phyloP scores from a whole-genome alignment of 2,888 invertebrate species.

The Nephrotoma guestfalica region DNA sequence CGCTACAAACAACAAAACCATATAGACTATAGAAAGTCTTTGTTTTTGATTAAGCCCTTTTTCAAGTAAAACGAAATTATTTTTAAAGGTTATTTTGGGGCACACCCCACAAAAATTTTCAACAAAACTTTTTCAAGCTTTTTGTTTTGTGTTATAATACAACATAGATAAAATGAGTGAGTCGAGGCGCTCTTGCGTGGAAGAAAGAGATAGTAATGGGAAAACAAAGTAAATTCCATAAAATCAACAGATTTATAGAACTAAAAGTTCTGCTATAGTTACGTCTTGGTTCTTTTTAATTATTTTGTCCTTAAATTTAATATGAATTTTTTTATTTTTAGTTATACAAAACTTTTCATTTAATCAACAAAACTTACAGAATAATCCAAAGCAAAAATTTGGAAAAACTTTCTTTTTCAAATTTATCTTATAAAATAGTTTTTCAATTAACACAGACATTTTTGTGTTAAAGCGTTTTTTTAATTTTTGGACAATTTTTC shows the following conservation, averaged over 20 bases:
- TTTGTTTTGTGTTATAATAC: not conserved
- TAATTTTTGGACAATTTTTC: not conserved
- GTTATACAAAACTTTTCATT: not conserved
- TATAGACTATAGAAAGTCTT: not conserved
- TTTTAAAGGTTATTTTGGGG: not conserved
- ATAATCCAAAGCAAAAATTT: not conserved
- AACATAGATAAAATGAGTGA: not conserved
- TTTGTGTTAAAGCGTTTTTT: not conserved
- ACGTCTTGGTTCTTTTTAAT: not conserved
- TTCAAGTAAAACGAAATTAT: not conserved
- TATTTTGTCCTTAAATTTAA: not conserved
- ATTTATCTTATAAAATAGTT: not conserved
- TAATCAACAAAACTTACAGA: not conserved
- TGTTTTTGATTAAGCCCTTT: not conserved
- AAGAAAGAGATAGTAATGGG: not conserved
- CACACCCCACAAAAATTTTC: not conserved
- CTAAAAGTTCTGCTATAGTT: not conserved
- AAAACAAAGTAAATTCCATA: not conserved
- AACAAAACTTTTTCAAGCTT: not conserved
- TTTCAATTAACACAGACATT: not conserved
- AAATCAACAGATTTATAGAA: not conserved
- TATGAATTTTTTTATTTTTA: not conserved
- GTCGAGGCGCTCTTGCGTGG: not conserved
- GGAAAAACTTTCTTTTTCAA: not conserved
- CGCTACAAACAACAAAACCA: not conserved